Conservation (phyloP, 2,888 invertebrate species). For the Gryllus longicercus region DNA sequence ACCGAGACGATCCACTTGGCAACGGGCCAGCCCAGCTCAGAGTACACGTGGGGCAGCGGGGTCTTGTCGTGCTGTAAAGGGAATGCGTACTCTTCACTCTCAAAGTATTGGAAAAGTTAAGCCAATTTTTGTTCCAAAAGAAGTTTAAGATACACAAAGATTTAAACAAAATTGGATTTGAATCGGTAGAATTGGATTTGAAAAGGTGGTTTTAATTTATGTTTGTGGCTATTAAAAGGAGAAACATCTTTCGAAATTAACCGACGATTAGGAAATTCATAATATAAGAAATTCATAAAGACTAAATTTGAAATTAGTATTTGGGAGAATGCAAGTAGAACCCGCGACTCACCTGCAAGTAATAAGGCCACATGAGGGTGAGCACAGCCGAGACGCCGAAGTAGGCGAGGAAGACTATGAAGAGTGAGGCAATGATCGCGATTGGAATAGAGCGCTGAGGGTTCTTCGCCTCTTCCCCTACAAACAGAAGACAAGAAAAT, state of each 20-base stretch:
- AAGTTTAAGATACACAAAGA: no score
- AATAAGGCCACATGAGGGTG: conserved; percentile 83
- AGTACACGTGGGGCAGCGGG: conserved; percentile 46
- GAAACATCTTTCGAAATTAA: no score
- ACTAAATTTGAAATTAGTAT: no score
- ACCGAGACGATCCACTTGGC: conserved; percentile 55
- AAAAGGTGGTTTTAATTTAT: no score
- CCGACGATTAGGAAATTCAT: no score
- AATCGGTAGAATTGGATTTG: no score
- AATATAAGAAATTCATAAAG: no score
- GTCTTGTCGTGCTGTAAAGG: conserved; percentile 2
- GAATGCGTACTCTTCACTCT: neutral
- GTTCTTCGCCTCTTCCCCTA: conserved; percentile 35
- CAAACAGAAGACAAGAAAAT: neutral
- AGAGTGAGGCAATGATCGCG: conserved; percentile 31
- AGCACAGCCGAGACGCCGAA: conserved; percentile 77
- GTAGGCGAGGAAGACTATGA: conserved; percentile 33
- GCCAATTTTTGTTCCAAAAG: no score
- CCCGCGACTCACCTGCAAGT: conserved; percentile 57
- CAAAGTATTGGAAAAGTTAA: no score
- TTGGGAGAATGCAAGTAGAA: no score
- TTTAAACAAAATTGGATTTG: no score
- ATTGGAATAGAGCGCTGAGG: conserved; percentile 33
- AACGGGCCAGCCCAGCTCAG: conserved; percentile 48
- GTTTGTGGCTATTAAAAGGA: no score